Percentiles rank a stretch among this genome's conserved stretches.
Conservation (phyloP, 2,888 invertebrate genomes). For the Drosophila dives region DNA sequence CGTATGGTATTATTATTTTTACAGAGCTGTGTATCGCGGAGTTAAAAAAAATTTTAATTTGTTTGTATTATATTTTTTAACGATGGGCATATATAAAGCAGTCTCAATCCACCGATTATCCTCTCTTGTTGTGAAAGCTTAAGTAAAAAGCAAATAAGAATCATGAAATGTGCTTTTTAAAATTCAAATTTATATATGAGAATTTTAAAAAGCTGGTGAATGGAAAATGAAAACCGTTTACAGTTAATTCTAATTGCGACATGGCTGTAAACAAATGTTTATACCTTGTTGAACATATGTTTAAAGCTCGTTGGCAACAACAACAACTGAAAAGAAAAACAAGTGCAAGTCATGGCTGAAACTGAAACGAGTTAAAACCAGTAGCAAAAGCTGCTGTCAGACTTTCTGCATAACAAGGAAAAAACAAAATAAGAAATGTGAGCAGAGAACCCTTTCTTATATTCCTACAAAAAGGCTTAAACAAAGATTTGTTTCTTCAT, state of each 20-base stretch:
- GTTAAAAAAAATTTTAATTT: not conserved
- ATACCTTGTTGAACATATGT: conserved; percentile 73
- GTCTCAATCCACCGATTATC: not conserved
- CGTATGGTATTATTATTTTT: not conserved
- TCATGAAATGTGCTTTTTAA: conserved; percentile 67
- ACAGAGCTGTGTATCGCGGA: not conserved
- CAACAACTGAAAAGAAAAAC: conserved; percentile 16
- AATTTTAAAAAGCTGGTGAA: not conserved
- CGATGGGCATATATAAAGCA: conserved; percentile 24
- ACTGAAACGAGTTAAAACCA: not conserved
- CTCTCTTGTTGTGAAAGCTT: conserved; percentile 14
- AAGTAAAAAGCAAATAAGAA: conserved; percentile 64
- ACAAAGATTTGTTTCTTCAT: not conserved
- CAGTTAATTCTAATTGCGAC: conserved; percentile 62
- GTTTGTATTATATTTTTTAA: conserved; percentile 37
- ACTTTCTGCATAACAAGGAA: not conserved
- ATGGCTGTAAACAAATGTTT: conserved; percentile 73
- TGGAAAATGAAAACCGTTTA: conserved; percentile 12
- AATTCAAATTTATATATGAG: conserved; percentile 76
- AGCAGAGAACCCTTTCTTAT: not conserved
- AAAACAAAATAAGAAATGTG: not conserved
- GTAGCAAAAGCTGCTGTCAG: conserved; percentile 4
- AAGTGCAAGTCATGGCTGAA: not conserved
- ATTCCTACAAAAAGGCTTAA: not conserved
- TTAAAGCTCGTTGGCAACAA: conserved; percentile 62